Base-by-base conservation (phyloP, 64 coral and sea anemone species). In the Pachyseris speciosa region DNA sequence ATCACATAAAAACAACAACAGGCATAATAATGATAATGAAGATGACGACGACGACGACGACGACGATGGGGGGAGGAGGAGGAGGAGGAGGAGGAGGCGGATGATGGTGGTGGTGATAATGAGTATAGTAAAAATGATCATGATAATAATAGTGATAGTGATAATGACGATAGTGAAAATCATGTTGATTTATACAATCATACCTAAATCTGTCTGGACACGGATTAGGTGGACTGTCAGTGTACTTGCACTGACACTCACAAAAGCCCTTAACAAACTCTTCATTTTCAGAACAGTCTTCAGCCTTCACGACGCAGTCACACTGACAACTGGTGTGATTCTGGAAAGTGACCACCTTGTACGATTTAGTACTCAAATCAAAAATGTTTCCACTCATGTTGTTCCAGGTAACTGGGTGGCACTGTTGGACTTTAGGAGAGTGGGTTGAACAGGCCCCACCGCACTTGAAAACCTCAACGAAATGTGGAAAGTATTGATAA, bases 321-420 rank as follows among this genome's bases (percentile, higher is more conserved):
- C 87, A 89, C 27, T 50, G 25, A 37, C 87, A 89, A 49, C 74
- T 89, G 4, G 87, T 89, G 42, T 89, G 74, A 50, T 89, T 89
- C 3, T 44, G 31, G 37, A 89, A 47, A 7, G 83, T 45, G 5
- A 68, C 25, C 1, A 5, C 11, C 9, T 59, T 74, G 3, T 5
- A 0, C 7, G 13, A 32, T 2, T 1, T 16, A 7, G 29, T 5
- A 1, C 48, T 20, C 32, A 75, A 74, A 41, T 92, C 69, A 32
- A 22, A 49, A 22, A 92, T 79, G 22, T 27, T 16, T 16, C 58
- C 60, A 2, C 66, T 84, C 3, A 92, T 61, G 2, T 52, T 74
- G 12, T 83, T 57, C 36, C 31, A 31, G 0, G 61, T 20, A 5
- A 33, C 48, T 0, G 83, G 71, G 29, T 5, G 22, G 48, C 91